Evolutionary conservation across 2,797 vertebrate species (phyloP), one percentile per base, ranked within the genome.

Genomic region (Myoxocephalus aenaeus): DNA sequence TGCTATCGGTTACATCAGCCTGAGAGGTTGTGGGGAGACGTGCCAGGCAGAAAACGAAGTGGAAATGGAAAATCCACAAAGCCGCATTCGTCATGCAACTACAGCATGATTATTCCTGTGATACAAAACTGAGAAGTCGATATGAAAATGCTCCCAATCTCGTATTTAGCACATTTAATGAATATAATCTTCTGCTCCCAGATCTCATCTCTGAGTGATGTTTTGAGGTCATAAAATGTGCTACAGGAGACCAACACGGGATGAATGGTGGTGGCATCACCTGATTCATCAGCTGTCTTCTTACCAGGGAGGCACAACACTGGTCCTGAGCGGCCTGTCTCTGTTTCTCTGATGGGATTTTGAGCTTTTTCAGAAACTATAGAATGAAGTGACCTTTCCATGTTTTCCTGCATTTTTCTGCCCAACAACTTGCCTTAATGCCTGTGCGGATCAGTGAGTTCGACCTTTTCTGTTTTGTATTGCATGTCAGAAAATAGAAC

Each of bases 361-460:
- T 66, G 38, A 85, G 79, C 77, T 77, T 74, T 63, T 48, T 61
- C 67, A 38, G 10, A 77, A 82, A 83, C 50, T 63, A 68, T 34
- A 59, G 68, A 69, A 80, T 77, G 71, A 76, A 70, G 17, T 85
- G 85, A 92, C 89, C 87, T 94, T 92, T 92, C n/a, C 51, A 42
- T 40, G 70, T 79, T 63, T 75, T 46, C 51, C 38, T 51, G 63
- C 67, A 51, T 86, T 82, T 85, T 80, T 77, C 11, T 8, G 25
- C 7, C 50, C 36, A 80, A 86, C 81, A 81, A 80, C 79, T 85
- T 82, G 83, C 79, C 76, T 59, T 58, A 46, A 81, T 79, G 78
- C 78, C 70, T 14, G 17, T 40, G 57, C 29, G 68, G 88, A 76
- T 86, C 81, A 70, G 71, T n/a, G 66, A 65, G 75, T 65, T 62